Evolutionary conservation across 2,888 invertebrate genomes (phyloP).

Genomic region (Nowickia ferox): DNA sequence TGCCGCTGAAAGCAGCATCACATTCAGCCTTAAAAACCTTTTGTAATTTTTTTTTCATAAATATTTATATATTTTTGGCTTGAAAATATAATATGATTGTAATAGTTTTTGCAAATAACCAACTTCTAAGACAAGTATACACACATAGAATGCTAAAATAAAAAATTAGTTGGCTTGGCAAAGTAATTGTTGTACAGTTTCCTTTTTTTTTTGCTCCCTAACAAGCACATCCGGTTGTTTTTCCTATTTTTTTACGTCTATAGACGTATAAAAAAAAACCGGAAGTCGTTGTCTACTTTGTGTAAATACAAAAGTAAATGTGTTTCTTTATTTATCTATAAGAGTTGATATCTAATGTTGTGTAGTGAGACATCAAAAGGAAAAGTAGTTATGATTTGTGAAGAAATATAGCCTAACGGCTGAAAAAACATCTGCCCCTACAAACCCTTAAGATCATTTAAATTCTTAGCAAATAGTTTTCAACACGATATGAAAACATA

Average conservation of each 20-base stretch:
- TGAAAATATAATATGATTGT: conserved; percentile 39
- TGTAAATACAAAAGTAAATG: conserved; percentile 45
- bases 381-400: neutral
- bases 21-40: conserved; percentile 22
- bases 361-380: conserved; percentile 15
- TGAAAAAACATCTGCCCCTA: too few relatives aligned
- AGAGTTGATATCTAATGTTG: conserved; percentile 52
- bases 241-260: conserved; percentile 22
- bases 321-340: conserved; percentile 28
- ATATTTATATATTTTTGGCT: conserved; percentile 39
- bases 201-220: conserved; percentile 29
- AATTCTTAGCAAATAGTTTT: too few relatives aligned
- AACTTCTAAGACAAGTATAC: neutral
- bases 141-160: neutral
- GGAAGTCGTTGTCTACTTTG: conserved; percentile 65
- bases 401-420: too few relatives aligned
- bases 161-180: conserved; percentile 49
- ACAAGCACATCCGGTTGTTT: conserved; percentile 59
- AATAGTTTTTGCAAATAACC: conserved; percentile 52
- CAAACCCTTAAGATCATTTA: too few relatives aligned
- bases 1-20: conserved; percentile 5
- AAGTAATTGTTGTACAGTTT: conserved; percentile 52
- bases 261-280: conserved; percentile 28
- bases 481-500: too few relatives aligned
- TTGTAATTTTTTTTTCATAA: conserved; percentile 2